These are phyloP conservation scores for Alauda arvensis DNA, from an alignment of 2,797 vertebrate species.

Conservation along the genomic window DNA sequence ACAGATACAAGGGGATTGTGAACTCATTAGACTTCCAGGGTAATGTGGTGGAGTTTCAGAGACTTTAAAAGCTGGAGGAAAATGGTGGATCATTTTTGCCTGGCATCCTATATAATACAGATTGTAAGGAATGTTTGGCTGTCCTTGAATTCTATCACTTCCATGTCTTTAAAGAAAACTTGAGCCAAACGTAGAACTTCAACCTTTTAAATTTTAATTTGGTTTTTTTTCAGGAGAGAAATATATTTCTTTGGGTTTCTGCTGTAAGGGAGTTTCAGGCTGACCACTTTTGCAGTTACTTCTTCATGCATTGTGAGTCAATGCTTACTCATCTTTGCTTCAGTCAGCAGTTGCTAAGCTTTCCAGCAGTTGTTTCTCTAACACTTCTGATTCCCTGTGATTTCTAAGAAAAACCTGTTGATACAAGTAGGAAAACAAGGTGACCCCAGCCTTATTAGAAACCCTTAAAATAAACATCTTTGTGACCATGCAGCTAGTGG, in stretches of 20 bases:
- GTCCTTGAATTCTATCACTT: neutral
- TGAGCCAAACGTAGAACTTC: neutral
- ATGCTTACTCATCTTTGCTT: neutral
- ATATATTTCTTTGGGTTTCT: neutral
- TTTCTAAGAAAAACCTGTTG: neutral
- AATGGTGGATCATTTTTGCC: neutral
- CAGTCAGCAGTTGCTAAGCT: slow-evolving; percentile 14
- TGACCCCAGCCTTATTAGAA: neutral
- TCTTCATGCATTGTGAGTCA: neutral
- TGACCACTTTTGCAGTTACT: neutral
- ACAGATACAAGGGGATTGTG: neutral
- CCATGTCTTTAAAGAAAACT: neutral
- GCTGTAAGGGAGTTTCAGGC: neutral
- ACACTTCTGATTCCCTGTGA: neutral
- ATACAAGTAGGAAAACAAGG: neutral
- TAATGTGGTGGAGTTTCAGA: neutral
- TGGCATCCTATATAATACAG: neutral
- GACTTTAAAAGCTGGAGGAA: neutral
- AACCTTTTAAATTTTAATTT: neutral
- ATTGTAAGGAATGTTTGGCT: neutral
- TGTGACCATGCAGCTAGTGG: neutral
- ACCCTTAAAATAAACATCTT: neutral
- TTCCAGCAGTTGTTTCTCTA: neutral
- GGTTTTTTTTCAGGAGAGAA: neutral
- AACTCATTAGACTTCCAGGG: neutral